Percentiles rank a stretch among this genome's conserved stretches.
Evolutionary conservation across 2,888 invertebrate species (phyloP).

Genomic region (Cheilosia impressa): DNA sequence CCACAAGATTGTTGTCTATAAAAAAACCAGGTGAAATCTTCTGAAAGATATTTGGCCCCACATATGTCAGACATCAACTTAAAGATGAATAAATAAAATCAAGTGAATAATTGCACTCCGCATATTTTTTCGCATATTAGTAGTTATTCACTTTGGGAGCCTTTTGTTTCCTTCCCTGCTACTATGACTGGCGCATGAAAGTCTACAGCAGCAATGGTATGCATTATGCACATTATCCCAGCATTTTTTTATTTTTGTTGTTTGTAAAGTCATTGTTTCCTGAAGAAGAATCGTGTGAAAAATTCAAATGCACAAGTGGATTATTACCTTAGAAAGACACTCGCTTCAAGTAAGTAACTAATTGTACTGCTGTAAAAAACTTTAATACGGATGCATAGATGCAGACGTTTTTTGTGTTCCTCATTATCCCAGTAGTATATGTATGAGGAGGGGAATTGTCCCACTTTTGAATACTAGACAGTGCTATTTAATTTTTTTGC

Average conservation of each 20-base stretch:
- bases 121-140: neutral
- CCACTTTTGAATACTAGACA: neutral
- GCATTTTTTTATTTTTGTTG: slow-evolving; percentile 6
- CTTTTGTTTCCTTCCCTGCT: slow-evolving; percentile 23
- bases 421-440: neutral
- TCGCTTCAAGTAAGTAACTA: slow-evolving; percentile 14
- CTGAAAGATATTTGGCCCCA: slow-evolving; percentile 20
- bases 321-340: slow-evolving; percentile 27
- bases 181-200: slow-evolving; percentile 15
- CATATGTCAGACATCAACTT: slow-evolving; percentile 12
- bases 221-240: slow-evolving; percentile 30
- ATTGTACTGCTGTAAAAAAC: slow-evolving; percentile 12
- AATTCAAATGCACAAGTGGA: neutral
- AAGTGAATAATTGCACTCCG: slow-evolving; percentile 3
- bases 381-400: neutral
- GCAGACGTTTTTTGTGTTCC: slow-evolving; percentile 8
- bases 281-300: slow-evolving; percentile 35
- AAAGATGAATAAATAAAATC: slow-evolving; percentile 31
- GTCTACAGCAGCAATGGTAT: slow-evolving; percentile 31
- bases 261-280: slow-evolving; percentile 34
- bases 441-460: neutral
- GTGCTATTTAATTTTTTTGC: too few species aligned
- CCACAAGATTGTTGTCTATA: neutral
- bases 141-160: slow-evolving; percentile 11
- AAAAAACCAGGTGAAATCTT: slow-evolving; percentile 21